Base-by-base conservation (phyloP, 2,797 vertebrate genomes). In the Anas flavirostris region DNA sequence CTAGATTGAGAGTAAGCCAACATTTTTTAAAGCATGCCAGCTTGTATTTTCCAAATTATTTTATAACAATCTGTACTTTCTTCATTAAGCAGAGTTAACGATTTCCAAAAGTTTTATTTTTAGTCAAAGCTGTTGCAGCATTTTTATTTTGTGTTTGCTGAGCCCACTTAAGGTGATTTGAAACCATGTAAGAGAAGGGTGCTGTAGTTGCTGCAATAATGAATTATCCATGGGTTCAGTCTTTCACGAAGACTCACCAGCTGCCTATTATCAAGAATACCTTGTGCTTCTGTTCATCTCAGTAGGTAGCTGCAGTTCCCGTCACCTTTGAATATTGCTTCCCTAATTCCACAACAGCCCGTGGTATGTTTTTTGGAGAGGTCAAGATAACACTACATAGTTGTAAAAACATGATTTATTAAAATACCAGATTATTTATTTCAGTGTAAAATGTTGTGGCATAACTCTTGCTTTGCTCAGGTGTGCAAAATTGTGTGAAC, bases 91-190 rank as follows among this genome's bases (percentile, higher is more conserved):
- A 55, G 64, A 68, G 46, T 76, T 90, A 91, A 91, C 82, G 35
- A 64, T 82, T 96, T 96, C 94, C 91, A 96, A 91, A 92, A 91
- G 59, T 90, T 86, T 95, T 89, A 29, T 86, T 91, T 88, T 46
- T 21, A 82, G 55, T 80, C 28, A 50, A 62, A 88, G 64, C 37
- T 70, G 23, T 80, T 91, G 77, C 67, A 84, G 28, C 28, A 5
- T 74, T 66, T 78, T 79, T 44, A 50, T 39, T 44, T 43, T 55
- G 31, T 55, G 16, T 55, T 43, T 64, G 62, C 43, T 52, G 28
- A 74, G 10, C 23, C 16, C 1, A 28, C 1, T 63, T 79, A 58
- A 52, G 33, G 48, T 86, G 70, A 59, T 55, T n/a, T 35, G 59
- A 93, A 95, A 86, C 66, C 18, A 33, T 2, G 1, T 56, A 53